Conservation (phyloP, 2,888 invertebrate genomes). For the Dasypogon diadema region DNA sequence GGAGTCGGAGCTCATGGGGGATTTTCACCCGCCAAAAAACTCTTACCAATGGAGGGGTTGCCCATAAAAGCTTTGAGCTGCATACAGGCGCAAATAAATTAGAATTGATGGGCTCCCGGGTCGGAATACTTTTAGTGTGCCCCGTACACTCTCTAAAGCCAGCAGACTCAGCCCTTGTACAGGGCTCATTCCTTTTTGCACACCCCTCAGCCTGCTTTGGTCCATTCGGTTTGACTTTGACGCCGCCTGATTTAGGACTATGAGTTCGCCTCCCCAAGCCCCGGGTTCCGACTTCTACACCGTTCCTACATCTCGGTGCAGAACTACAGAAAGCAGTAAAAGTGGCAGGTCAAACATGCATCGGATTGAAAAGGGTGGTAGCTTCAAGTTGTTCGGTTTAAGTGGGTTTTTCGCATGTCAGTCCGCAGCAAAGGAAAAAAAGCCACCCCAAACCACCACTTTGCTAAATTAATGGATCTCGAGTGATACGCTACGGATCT, state of each 20-base stretch:
- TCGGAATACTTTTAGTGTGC: slow-evolving; percentile 45
- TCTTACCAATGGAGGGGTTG: neutral
- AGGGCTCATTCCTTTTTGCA: neutral
- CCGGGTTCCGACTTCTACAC: neutral
- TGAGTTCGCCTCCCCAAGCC: neutral
- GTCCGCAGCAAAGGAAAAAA: neutral
- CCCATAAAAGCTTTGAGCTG: slow-evolving; percentile 45
- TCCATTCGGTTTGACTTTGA: slow-evolving; percentile 48
- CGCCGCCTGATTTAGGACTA: slow-evolving; percentile 44
- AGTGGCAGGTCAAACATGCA: slow-evolving; percentile 48
- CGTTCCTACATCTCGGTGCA: slow-evolving; percentile 1
- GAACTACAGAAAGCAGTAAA: slow-evolving; percentile 30
- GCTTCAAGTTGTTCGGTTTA: slow-evolving; percentile 39
- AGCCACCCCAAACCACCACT: neutral
- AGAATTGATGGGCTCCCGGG: slow-evolving; percentile 45
- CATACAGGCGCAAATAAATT: slow-evolving; percentile 46
- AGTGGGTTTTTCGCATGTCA: slow-evolving; percentile 40
- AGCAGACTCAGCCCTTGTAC: neutral
- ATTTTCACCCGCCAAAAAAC: neutral
- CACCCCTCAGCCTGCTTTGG: neutral
- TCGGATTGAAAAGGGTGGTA: slow-evolving; percentile 48
- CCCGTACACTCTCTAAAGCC: neutral
- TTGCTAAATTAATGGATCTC: slow-evolving; percentile 42
- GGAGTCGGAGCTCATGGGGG: neutral
- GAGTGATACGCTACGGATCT: slow-evolving; percentile 26